These are phyloP conservation scores for Euplexia lucipara DNA, from an alignment of 2,888 invertebrate genomes.

Conservation along the genomic window DNA sequence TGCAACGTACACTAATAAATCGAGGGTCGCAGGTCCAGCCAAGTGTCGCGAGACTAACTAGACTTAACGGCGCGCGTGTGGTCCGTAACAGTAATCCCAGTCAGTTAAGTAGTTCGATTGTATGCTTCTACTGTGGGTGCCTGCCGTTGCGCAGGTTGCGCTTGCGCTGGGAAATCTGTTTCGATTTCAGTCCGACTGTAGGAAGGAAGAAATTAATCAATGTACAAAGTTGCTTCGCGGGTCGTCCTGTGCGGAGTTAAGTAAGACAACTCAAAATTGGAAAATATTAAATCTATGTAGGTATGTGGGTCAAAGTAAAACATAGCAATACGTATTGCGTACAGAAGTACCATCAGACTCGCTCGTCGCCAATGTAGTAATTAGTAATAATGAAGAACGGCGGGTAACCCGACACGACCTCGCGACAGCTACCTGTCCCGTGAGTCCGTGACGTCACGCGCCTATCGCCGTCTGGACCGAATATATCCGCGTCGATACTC, in stretches of 20 bases:
- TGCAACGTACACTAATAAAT: background rate
- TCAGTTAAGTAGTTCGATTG: too few relatives aligned
- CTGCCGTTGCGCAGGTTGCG: too few relatives aligned
- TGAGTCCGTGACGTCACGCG: slow-evolving; percentile 30
- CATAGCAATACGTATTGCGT: slow-evolving; percentile 4
- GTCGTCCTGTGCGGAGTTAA: too few relatives aligned
- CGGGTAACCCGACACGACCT: slow-evolving; percentile 16
- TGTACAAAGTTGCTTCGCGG: too few relatives aligned
- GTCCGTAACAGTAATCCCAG: too few relatives aligned
- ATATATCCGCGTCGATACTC: slow-evolving; percentile 27
- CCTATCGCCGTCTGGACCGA: slow-evolving; percentile 5
- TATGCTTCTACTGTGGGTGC: too few relatives aligned
- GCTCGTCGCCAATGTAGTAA: slow-evolving; percentile 6
- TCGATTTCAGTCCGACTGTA: background rate
- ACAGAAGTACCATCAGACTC: background rate
- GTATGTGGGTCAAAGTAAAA: background rate
- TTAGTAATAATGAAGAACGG: slow-evolving; percentile 8
- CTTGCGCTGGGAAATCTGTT: background rate
- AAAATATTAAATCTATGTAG: background rate
- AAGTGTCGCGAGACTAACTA: background rate
- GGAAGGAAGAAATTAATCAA: background rate
- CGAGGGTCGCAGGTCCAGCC: background rate
- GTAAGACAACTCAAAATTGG: too few relatives aligned
- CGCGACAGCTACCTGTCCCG: slow-evolving; percentile 9
- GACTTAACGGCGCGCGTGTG: background rate